Conservation (phyloP, 2,797 vertebrate genomes). For the Enoplosus armatus region DNA sequence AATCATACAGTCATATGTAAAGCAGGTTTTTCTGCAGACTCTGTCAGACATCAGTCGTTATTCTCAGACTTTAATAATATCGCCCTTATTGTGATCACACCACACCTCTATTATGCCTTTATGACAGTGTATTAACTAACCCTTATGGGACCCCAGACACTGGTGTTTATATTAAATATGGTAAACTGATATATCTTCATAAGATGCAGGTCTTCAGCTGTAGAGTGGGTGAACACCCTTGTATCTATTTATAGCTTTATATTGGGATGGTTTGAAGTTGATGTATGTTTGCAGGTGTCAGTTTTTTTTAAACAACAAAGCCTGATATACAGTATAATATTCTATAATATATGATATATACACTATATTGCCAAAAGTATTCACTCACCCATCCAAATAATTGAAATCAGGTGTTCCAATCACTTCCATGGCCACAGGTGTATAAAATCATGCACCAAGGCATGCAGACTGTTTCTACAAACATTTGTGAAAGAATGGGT, state of each 20-base stretch:
- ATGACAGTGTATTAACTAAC: conserved; percentile 62
- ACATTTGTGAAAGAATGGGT: too few relatives aligned
- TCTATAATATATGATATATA: too few relatives aligned
- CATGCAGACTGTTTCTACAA: too few relatives aligned
- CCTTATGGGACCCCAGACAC: conserved; percentile 47
- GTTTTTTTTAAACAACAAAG: not conserved
- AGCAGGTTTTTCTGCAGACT: conserved; percentile 37
- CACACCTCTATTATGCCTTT: conserved; percentile 70
- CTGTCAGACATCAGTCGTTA: conserved; percentile 38
- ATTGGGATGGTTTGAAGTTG: not conserved
- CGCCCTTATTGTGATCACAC: conserved; percentile 55
- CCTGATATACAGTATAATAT: too few relatives aligned
- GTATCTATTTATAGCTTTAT: conserved; percentile 18
- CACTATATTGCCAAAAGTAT: too few relatives aligned
- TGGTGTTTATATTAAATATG: conserved; percentile 64
- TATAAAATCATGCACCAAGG: too few relatives aligned
- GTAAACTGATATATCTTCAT: conserved; percentile 55
- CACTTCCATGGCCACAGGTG: too few relatives aligned
- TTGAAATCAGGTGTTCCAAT: too few relatives aligned
- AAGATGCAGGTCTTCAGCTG: conserved; percentile 25
- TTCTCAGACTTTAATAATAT: conserved; percentile 48
- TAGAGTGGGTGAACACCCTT: not conserved
- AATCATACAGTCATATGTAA: conserved; percentile 37
- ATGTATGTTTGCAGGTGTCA: not conserved
- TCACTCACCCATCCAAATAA: too few relatives aligned